These are phyloP conservation scores for Epinephelus cyanopodus DNA, from an alignment of 2,113 vertebrate species.

Conservation along the genomic window DNA sequence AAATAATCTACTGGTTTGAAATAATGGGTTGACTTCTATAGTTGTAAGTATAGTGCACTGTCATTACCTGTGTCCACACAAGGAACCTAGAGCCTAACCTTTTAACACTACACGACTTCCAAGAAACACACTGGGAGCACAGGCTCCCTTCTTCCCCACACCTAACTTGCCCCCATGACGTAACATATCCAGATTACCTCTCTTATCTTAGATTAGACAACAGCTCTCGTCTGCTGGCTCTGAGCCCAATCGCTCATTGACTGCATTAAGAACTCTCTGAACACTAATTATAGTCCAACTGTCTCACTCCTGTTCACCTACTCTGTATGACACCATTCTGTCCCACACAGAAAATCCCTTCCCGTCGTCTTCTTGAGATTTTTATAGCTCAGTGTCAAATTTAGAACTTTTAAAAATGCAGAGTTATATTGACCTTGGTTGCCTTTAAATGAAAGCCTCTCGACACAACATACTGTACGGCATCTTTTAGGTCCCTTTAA, in stretches of 20 bases:
- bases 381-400: conserved; percentile 20
- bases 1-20: not conserved
- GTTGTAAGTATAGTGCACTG: not conserved
- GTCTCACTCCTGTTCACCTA: conserved; percentile 15
- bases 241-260: conserved; percentile 38
- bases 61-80: conserved; percentile 4
- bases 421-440: not conserved
- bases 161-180: conserved; percentile 29
- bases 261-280: conserved; percentile 40
- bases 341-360: conserved; percentile 25
- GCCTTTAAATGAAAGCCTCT: not conserved
- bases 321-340: conserved; percentile 9
- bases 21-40: not conserved
- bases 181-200: conserved; percentile 66
- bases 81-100: not conserved
- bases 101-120: not conserved
- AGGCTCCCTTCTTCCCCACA: conserved; percentile 9
- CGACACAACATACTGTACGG: not conserved
- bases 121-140: conserved; percentile 20
- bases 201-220: conserved; percentile 59
- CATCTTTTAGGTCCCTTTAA: not conserved
- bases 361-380: conserved; percentile 20
- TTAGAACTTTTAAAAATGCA: conserved; percentile 1
- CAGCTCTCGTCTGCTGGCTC: conserved; percentile 39
- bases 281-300: conserved; percentile 52